Evolutionary conservation across 2,888 invertebrate species (phyloP), one percentile per base, ranked within the genome.

Genomic region (Cryptocheilus praepositus): DNA sequence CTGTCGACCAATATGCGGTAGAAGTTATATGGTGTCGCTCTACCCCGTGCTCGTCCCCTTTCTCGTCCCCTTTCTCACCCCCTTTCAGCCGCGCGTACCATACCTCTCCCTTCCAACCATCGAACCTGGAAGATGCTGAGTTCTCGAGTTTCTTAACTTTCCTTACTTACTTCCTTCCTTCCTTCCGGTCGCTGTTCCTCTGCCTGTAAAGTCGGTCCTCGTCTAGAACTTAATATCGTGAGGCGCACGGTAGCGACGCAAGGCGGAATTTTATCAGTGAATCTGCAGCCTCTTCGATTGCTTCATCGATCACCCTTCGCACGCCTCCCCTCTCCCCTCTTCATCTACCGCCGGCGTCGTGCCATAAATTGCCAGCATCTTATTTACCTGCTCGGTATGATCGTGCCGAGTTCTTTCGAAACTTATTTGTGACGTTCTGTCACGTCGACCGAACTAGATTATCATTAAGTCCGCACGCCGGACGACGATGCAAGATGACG

Each of bases 111-210:
- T 28, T 25, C 54, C 46, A 19, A 16, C 62, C 22, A 11, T 36
- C 36, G 67, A 63, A 43, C 64, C 45, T 44, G 55, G 70, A 80
- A 79, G 81, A 80, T 76, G 79, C 81, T 78, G 81, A 83, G 73
- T 76, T 81, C 73, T 74, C 70, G 69, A 81, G 73, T 83, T 82
- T 83, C 79, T 77, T 73, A 81, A 83, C 82, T 81, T 79, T 78
- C 59, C 67, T 22, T 52, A 62, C 69, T 60, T 67, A 57, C 76
- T 74, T 74, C 66, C 70, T 70, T 66, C 66, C 67, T 68, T 74
- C 64, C 68, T 67, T 66, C 65, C 65, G 63, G 28, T 64, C 56
- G 65, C 58, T 61, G 45, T 65, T 60, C 65, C 43, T 67, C 51
- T 62, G 70, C 68, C 70, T 74, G 73, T 73, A 79, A 82, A 74